Conservation (phyloP, 2,888 invertebrate genomes). For the Hemaris fuciformis region DNA sequence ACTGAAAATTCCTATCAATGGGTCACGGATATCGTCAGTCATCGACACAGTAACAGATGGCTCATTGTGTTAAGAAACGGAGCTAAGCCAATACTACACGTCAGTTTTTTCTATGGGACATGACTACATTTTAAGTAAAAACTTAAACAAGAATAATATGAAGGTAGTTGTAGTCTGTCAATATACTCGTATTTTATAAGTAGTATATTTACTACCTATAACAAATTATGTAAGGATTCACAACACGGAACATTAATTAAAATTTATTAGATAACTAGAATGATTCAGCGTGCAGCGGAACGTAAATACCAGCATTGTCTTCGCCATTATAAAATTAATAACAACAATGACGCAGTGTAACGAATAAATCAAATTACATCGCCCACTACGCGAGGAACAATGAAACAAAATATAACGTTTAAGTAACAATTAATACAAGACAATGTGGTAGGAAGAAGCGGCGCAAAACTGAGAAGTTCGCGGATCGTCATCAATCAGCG, state of each 20-base stretch:
- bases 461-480: slow-evolving; percentile 57
- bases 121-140: not conserved
- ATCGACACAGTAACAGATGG: slow-evolving; percentile 63
- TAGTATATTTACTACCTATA: not conserved
- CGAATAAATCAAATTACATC: slow-evolving; percentile 70
- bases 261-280: slow-evolving; percentile 41
- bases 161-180: not conserved
- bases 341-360: slow-evolving; percentile 69
- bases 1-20: slow-evolving; percentile 33
- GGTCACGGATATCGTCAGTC: slow-evolving; percentile 66
- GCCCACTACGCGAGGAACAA: slow-evolving; percentile 63
- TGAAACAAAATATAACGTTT: slow-evolving; percentile 69
- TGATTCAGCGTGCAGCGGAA: slow-evolving; percentile 51
- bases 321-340: slow-evolving; percentile 69
- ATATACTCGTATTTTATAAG: too few species aligned
- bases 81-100: slow-evolving; percentile 56
- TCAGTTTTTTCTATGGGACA: slow-evolving; percentile 1
- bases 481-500: slow-evolving; percentile 73
- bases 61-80: slow-evolving; percentile 53
- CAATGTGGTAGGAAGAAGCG: slow-evolving; percentile 60
- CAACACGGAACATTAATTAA: slow-evolving; percentile 20
- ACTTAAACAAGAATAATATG: not conserved
- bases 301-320: slow-evolving; percentile 55
- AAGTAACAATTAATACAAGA: slow-evolving; percentile 73
- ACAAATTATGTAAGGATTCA: not conserved